These are phyloP conservation scores for Enteromius unitaeniatus DNA, from an alignment of 2,797 vertebrate species.

Conservation along the genomic window DNA sequence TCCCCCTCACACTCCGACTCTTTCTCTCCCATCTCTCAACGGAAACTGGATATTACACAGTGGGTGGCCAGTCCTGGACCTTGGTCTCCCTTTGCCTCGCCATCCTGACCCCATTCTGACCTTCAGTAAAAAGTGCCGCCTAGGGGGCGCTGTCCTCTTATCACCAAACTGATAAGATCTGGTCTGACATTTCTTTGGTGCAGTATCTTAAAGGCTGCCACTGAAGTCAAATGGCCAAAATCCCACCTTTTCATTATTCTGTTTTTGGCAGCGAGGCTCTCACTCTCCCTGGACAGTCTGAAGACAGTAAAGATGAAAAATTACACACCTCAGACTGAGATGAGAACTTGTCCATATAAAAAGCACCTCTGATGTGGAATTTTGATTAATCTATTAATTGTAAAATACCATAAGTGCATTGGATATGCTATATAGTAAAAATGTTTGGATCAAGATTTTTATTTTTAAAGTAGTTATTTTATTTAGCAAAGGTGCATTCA, in stretches of 20 bases:
- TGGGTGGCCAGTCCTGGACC: conserved; percentile 50
- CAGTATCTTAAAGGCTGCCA: conserved; percentile 74
- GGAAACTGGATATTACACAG: conserved; percentile 38
- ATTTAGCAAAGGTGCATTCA: not conserved
- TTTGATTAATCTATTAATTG: too few relatives aligned
- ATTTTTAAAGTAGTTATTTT: not conserved
- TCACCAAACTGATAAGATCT: conserved; percentile 70
- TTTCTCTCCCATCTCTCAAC: conserved; percentile 30
- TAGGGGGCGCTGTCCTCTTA: conserved; percentile 65
- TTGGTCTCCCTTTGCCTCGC: conserved; percentile 61
- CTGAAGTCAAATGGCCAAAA: conserved; percentile 74
- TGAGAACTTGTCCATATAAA: conserved; percentile 38
- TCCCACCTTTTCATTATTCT: conserved; percentile 68
- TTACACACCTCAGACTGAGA: conserved; percentile 36
- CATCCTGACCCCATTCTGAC: conserved; percentile 61
- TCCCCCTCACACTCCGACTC: conserved; percentile 16
- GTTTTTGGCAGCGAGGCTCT: conserved; percentile 62
- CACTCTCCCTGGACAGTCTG: conserved; percentile 46
- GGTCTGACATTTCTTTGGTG: conserved; percentile 76
- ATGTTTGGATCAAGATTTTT: not conserved
- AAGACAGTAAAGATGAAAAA: conserved; percentile 40
- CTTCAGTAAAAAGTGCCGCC: conserved; percentile 64
- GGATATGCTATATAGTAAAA: not conserved
- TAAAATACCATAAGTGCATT: not conserved
- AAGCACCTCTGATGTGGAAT: not conserved